A percentile compares a stretch with the other conserved stretches of the same genome.
These are phyloP conservation scores for Drosophila stalkeri DNA, from an alignment of 2,888 invertebrate genomes.

Conservation along the genomic window DNA sequence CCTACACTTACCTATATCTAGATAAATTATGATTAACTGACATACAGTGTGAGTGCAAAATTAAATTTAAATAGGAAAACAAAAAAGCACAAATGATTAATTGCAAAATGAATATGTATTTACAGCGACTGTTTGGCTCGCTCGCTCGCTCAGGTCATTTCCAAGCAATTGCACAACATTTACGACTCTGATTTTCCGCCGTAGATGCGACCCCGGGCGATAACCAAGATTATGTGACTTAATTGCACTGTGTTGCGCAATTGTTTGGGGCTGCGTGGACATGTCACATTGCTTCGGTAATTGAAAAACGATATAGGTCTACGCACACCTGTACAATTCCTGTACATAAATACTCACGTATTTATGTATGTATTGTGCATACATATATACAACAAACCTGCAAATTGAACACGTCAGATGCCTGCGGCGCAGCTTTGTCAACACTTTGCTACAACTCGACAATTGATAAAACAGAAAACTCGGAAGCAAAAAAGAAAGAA, in stretches of 20 bases:
- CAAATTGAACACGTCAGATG: constrained; percentile 37
- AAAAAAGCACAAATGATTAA: constrained; percentile 54
- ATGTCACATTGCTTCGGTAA: constrained; percentile 42
- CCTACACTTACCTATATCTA: constrained; percentile 34
- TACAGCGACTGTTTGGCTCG: neutral
- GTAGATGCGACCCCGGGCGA: constrained; percentile 33
- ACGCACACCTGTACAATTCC: constrained; percentile 22
- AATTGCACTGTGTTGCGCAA: constrained; percentile 53
- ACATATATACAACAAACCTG: neutral
- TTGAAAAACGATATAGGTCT: constrained; percentile 71
- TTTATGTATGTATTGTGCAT: too few relatives aligned
- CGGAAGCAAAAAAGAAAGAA: neutral
- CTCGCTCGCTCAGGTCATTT: neutral
- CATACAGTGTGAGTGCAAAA: constrained; percentile 41
- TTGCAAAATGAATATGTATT: constrained; percentile 50
- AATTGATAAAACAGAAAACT: constrained; percentile 6
- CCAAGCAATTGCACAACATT: constrained; percentile 47
- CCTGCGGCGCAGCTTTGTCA: constrained; percentile 21
- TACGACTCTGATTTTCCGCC: constrained; percentile 46
- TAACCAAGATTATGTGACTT: constrained; percentile 60
- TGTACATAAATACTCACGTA: neutral
- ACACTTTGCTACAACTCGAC: neutral
- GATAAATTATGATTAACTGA: constrained; percentile 76
- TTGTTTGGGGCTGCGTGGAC: neutral
- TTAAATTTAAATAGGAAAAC: constrained; percentile 53